Evolutionary conservation across 30 jellyfish, hydroid and myxozoan species (phyloP).

Genomic region (Pelagia noctiluca): DNA sequence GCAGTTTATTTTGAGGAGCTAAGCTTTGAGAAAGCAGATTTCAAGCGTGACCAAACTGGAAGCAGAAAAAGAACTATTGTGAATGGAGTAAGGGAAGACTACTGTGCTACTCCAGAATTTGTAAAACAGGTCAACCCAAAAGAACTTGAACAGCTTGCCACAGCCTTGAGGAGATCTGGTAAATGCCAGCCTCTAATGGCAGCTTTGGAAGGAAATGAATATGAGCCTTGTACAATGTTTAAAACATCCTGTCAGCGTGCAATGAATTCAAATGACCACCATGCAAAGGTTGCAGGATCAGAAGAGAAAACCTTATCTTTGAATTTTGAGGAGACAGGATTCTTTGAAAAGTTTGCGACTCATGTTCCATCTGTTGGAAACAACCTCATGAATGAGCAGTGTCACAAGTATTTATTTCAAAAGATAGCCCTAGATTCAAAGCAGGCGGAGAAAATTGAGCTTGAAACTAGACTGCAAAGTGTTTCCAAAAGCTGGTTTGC

Average conservation of each 20-base stretch:
- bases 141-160: conserved; percentile 1
- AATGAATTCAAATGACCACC: neutral
- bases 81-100: conserved; percentile 11
- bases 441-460: neutral
- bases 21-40: conserved; percentile 26
- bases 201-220: neutral
- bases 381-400: neutral
- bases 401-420: neutral
- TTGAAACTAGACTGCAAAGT: neutral
- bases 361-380: neutral
- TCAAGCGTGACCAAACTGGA: conserved; percentile 19
- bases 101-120: conserved; percentile 39
- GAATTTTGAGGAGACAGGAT: neutral
- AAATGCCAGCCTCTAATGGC: conserved; percentile 12
- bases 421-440: neutral
- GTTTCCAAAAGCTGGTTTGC: neutral
- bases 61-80: conserved; percentile 21
- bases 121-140: conserved; percentile 7
- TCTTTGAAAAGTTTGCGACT: neutral
- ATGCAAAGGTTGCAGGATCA: neutral
- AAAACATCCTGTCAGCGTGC: neutral
- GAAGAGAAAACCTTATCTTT: neutral
- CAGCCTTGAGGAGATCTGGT: conserved; percentile 12
- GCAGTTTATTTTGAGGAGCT: conserved; percentile 36
- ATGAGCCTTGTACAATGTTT: neutral